Percentiles rank a stretch among this genome's conserved stretches.
Evolutionary conservation across 2,797 vertebrate genomes (phyloP).

Genomic region (Ibycter americanus): DNA sequence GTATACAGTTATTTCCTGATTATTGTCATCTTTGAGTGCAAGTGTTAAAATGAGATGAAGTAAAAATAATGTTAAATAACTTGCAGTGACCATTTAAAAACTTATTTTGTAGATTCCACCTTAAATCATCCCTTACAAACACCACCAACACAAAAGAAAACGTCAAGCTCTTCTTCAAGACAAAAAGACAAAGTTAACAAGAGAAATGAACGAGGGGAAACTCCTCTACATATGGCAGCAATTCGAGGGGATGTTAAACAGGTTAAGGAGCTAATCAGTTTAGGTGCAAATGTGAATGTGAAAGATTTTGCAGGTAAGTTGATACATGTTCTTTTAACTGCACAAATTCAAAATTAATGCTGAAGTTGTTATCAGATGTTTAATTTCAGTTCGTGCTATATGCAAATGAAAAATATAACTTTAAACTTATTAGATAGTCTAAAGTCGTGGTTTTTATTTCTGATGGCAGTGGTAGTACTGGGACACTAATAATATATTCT

Average conservation of each 20-base stretch:
- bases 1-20: not conserved
- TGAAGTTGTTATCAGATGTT: not conserved
- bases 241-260: slow-evolving; percentile 96
- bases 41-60: not conserved
- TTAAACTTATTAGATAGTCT: not conserved
- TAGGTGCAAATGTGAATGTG: slow-evolving; percentile 97
- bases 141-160: slow-evolving; percentile 92
- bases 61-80: not conserved
- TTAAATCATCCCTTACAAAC: slow-evolving; percentile 93
- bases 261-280: slow-evolving; percentile 95
- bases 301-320: slow-evolving; percentile 98
- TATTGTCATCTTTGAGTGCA: not conserved
- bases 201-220: slow-evolving; percentile 97
- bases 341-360: not conserved
- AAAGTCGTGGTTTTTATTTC: not conserved
- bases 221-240: slow-evolving; percentile 96
- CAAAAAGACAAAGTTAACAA: slow-evolving; percentile 99
- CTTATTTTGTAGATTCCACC: slow-evolving; percentile 86
- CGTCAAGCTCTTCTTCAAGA: slow-evolving; percentile 88
- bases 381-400: not conserved
- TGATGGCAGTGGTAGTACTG: not conserved
- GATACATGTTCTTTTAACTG: not conserved
- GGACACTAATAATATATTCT: accelerated
- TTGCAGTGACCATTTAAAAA: slow-evolving; percentile 6
- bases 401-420: not conserved